phyloP scores from a whole-genome alignment of 2,113 vertebrate species.

The Peucedramus taeniatus region DNA sequence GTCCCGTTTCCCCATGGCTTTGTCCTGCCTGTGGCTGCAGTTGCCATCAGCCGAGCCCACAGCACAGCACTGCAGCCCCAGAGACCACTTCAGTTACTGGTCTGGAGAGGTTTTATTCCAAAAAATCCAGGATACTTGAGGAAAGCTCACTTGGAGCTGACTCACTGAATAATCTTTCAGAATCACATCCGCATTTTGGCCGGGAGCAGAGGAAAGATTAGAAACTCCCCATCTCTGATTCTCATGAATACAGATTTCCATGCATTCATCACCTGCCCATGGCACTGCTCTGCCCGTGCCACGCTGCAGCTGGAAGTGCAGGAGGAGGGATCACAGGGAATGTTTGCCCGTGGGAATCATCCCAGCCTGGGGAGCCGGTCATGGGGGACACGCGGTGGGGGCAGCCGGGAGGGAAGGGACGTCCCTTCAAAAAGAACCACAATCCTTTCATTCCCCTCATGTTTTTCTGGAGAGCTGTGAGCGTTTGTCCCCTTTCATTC shows the following conservation, averaged over 20 bases:
- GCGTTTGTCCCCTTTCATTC: not conserved
- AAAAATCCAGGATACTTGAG: not conserved
- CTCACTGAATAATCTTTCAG: not conserved
- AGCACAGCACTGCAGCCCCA: not conserved
- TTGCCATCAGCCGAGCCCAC: accelerated
- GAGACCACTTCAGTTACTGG: not conserved
- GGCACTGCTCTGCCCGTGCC: not conserved
- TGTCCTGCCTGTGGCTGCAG: not conserved
- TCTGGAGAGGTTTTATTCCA: not conserved
- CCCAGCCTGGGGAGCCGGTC: accelerated
- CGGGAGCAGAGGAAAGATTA: not conserved
- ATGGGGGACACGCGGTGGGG: accelerated
- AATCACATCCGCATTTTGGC: not conserved
- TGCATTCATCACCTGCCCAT: not conserved
- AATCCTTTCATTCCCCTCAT: not conserved
- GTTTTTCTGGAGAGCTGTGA: not conserved
- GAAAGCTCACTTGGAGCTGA: not conserved
- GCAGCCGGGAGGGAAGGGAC: not conserved
- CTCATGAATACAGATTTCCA: not conserved
- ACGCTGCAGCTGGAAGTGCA: accelerated
- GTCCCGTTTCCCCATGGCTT: not conserved
- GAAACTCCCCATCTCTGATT: not conserved
- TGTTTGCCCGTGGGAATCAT: accelerated
- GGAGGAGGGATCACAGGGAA: not conserved
- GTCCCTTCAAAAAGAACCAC: not conserved